Conservation (phyloP, 2,888 invertebrate genomes). For the Lomographa bimaculata region DNA sequence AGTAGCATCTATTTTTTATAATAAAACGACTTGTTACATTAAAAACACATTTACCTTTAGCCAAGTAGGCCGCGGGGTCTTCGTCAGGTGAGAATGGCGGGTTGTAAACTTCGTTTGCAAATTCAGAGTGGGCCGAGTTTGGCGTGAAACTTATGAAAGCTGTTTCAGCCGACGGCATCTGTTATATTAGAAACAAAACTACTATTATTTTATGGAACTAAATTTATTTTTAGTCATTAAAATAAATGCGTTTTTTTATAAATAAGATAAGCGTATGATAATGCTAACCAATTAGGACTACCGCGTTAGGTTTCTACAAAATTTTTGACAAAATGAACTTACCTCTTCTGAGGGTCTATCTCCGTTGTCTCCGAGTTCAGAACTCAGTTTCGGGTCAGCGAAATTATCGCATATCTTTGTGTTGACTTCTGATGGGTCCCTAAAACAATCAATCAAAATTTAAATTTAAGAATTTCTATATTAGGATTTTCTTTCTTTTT, state of each 20-base stretch:
- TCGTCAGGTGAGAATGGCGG: conserved; percentile 85
- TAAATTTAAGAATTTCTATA: neutral
- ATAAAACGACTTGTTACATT: neutral
- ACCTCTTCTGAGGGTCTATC: conserved; percentile 55
- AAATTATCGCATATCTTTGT: conserved; percentile 72
- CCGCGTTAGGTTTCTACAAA: too few relatives aligned
- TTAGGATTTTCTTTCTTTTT: too few relatives aligned
- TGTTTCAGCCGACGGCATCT: conserved; percentile 86
- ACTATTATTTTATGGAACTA: too few relatives aligned
- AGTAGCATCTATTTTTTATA: too few relatives aligned
- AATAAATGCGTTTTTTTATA: too few relatives aligned
- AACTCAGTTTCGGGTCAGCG: conserved; percentile 61
- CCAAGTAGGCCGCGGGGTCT: conserved; percentile 56
- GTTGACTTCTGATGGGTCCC: conserved; percentile 65
- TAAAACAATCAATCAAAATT: conserved; percentile 40
- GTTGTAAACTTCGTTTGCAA: conserved; percentile 92
- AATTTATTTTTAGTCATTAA: too few relatives aligned
- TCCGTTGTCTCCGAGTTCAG: conserved; percentile 41
- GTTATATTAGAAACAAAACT: conserved; percentile 7
- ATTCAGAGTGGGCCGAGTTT: conserved; percentile 85
- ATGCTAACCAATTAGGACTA: too few relatives aligned
- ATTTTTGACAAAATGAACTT: too few relatives aligned
- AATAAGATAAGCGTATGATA: too few relatives aligned
- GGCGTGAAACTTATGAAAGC: conserved; percentile 93
- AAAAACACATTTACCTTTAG: conserved; percentile 50